Evolutionary conservation across 2,888 invertebrate genomes (phyloP).

Genomic region (Scelioninae gen. 1): DNA sequence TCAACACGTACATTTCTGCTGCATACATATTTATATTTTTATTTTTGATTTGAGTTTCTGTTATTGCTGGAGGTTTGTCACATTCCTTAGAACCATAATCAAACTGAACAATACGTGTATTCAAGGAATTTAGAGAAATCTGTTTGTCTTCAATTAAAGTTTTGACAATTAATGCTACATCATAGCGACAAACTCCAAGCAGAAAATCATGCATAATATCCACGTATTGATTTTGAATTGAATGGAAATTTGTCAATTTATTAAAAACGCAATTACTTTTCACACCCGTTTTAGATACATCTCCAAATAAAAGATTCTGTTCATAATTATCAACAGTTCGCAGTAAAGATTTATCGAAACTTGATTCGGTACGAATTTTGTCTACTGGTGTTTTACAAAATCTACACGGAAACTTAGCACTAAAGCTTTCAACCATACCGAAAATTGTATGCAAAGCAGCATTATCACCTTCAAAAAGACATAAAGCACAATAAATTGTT

Average conservation of each 20-base stretch:
- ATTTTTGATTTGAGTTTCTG: slow-evolving; percentile 39
- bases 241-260: slow-evolving; percentile 55
- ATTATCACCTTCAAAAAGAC: slow-evolving; percentile 27
- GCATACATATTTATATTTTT: slow-evolving; percentile 51
- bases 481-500: slow-evolving; percentile 28
- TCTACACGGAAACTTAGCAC: slow-evolving; percentile 65
- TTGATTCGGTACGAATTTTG: neutral
- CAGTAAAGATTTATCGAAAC: neutral
- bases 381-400: slow-evolving; percentile 10
- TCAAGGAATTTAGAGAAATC: slow-evolving; percentile 46
- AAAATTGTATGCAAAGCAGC: slow-evolving; percentile 57
- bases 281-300: slow-evolving; percentile 49
- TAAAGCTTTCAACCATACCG: slow-evolving; percentile 61
- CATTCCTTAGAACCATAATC: slow-evolving; percentile 50
- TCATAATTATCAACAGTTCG: neutral
- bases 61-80: slow-evolving; percentile 64
- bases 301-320: neutral
- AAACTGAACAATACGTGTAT: slow-evolving; percentile 45
- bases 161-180: slow-evolving; percentile 55
- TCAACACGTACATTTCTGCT: slow-evolving; percentile 53
- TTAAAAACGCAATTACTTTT: slow-evolving; percentile 55
- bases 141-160: slow-evolving; percentile 24
- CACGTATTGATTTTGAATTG: slow-evolving; percentile 40
- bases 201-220: slow-evolving; percentile 68
- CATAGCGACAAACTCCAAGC: slow-evolving; percentile 56